phyloP scores from a whole-genome alignment of 1,140 invertebrate genomes.

The Yoshiicerus persimilis region DNA sequence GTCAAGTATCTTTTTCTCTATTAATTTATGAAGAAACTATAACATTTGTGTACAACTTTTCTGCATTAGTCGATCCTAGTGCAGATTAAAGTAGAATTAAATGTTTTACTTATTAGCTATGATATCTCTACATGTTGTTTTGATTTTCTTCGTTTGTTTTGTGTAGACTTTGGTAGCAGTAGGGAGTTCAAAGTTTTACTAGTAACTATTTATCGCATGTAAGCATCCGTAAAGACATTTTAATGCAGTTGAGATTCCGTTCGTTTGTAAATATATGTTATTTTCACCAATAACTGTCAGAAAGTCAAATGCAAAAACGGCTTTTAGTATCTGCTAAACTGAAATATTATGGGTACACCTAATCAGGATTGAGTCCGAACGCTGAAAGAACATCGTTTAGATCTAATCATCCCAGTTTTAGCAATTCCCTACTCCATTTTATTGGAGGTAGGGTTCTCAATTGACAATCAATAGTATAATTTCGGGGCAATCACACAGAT shows the following conservation, averaged over 20 bases:
- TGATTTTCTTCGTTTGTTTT: background rate
- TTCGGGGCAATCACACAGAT: background rate
- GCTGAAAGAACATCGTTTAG: background rate
- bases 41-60: background rate
- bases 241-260: background rate
- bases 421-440: background rate
- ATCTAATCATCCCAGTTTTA: background rate
- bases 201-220: too few species aligned
- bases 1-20: background rate
- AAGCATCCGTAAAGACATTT: background rate
- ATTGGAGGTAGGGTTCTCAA: background rate
- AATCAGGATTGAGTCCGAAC: too few species aligned
- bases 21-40: slow-evolving; percentile 5
- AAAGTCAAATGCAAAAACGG: background rate
- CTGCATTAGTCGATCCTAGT: background rate
- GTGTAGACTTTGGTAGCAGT: too few species aligned
- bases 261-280: background rate
- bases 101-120: background rate
- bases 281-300: background rate
- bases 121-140: background rate
- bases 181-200: too few species aligned
- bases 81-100: background rate
- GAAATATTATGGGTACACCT: background rate
- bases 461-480: background rate
- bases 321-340: background rate